A percentile compares a stretch with the other conserved stretches of the same genome.
phyloP scores from a whole-genome alignment of 2,113 vertebrate species.

The Drymodes brunneopygia region DNA sequence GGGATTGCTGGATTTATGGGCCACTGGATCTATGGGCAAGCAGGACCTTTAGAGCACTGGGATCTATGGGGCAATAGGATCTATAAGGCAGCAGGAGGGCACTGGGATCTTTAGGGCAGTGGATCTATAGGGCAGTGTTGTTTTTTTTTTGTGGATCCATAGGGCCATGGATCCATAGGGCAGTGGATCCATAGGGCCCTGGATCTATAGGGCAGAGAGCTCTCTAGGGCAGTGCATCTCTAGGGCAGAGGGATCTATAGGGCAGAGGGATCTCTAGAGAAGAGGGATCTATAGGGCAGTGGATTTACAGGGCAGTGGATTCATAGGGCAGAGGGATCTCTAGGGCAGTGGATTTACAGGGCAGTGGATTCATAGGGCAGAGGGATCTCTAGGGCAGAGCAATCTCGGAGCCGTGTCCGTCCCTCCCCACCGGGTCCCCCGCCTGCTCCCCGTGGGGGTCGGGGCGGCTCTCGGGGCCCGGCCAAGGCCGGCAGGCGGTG shows the following conservation, averaged over 20 bases:
- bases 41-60: background rate
- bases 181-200: background rate
- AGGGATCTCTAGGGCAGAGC: background rate
- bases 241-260: too few relatives aligned
- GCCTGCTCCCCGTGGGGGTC: fast-evolving
- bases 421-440: background rate
- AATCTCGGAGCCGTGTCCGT: fast-evolving
- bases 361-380: too few relatives aligned
- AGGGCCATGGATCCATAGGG: background rate
- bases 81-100: background rate
- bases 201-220: background rate
- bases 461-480: background rate
- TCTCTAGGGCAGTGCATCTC: background rate
- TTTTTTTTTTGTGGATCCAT: too few relatives aligned
- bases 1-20: background rate
- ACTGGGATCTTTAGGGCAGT: background rate
- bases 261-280: background rate
- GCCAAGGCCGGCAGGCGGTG: background rate
- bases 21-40: background rate
- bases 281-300: background rate
- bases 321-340: too few relatives aligned
- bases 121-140: background rate
- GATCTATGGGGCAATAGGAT: background rate
- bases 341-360: background rate
- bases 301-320: too few relatives aligned